A percentile compares a stretch with the other conserved stretches of the same genome.
phyloP scores from a whole-genome alignment of 2,113 vertebrate genomes.

The Tenrec ecaudatus region DNA sequence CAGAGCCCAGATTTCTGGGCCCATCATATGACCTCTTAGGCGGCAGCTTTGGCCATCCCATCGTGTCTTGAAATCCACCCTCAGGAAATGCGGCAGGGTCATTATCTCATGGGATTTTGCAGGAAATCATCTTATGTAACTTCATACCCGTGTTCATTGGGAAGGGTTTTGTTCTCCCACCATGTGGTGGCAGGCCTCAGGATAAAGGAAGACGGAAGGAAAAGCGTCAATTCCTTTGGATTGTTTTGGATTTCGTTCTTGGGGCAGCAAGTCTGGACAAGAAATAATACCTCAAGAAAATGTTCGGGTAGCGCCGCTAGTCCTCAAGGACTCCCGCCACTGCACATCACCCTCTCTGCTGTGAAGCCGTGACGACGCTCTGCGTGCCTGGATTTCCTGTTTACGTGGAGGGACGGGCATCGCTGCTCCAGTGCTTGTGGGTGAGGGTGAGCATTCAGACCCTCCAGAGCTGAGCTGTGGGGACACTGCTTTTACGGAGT shows the following conservation, averaged over 20 bases:
- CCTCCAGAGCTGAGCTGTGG: neutral
- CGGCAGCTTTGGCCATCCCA: conserved; percentile 42
- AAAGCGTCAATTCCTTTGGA: neutral
- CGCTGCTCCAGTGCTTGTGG: neutral
- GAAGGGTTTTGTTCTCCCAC: neutral
- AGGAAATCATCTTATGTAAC: conserved; percentile 46
- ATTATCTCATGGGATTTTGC: conserved; percentile 12
- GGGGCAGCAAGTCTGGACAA: conserved; percentile 16
- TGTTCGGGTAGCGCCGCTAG: neutral
- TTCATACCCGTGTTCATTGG: neutral
- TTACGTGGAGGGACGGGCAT: neutral
- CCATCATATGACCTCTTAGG: conserved; percentile 2
- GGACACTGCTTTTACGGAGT: neutral
- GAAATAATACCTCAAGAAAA: conserved; percentile 72
- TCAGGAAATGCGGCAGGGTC: conserved; percentile 17
- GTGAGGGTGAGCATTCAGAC: neutral
- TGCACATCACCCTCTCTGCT: neutral
- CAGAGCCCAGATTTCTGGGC: neutral
- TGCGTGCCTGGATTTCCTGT: conserved; percentile 51
- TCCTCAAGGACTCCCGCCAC: neutral
- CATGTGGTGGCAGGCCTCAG: neutral
- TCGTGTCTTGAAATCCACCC: conserved; percentile 50
- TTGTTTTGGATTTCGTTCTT: neutral
- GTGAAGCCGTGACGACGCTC: neutral
- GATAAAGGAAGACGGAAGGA: conserved; percentile 13